Evolutionary conservation across 1,140 invertebrate genomes (phyloP).

Genomic region (Drosophila baimaii): DNA sequence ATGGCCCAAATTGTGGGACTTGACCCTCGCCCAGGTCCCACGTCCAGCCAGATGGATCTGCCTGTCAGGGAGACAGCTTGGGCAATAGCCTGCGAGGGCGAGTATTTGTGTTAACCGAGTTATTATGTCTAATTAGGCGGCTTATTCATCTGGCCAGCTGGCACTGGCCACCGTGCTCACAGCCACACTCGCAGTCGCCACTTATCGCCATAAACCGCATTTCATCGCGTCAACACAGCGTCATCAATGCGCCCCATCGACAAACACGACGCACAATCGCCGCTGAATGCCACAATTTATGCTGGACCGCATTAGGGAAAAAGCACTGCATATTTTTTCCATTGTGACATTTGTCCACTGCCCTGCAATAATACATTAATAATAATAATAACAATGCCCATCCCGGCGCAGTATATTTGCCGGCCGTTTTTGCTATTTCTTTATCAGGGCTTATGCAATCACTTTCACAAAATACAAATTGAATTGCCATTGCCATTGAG

Average conservation of each 20-base stretch:
- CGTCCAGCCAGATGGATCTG: conserved; percentile 3
- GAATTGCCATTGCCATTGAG: conserved; percentile 47
- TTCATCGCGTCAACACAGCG: conserved; percentile 30
- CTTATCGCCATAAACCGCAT: conserved; percentile 34
- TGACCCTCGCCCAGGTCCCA: conserved; percentile 23
- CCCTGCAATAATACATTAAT: conserved; percentile 54
- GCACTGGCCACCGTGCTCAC: too few relatives aligned
- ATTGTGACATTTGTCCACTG: conserved; percentile 31
- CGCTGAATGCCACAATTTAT: conserved; percentile 53
- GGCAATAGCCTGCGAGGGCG: background rate
- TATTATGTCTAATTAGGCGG: conserved; percentile 52
- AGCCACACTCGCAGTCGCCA: too few relatives aligned
- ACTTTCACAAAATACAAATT: conserved; percentile 78
- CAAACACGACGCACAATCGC: conserved; percentile 21
- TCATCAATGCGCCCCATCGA: conserved; percentile 30
- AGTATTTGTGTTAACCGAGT: conserved; percentile 31
- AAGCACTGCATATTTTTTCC: conserved; percentile 40
- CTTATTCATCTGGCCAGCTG: conserved; percentile 39
- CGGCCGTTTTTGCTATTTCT: conserved; percentile 33
- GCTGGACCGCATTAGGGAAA: conserved; percentile 38
- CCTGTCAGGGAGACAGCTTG: conserved; percentile 8
- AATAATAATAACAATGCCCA: conserved; percentile 35
- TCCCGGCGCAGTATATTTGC: conserved; percentile 7
- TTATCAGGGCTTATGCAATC: conserved; percentile 64
- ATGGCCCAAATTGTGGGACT: conserved; percentile 42